A percentile compares a stretch with the other conserved stretches of the same genome.
Conservation (phyloP, 2,113 vertebrate species). For the Gasterosteus aculeatus region DNA sequence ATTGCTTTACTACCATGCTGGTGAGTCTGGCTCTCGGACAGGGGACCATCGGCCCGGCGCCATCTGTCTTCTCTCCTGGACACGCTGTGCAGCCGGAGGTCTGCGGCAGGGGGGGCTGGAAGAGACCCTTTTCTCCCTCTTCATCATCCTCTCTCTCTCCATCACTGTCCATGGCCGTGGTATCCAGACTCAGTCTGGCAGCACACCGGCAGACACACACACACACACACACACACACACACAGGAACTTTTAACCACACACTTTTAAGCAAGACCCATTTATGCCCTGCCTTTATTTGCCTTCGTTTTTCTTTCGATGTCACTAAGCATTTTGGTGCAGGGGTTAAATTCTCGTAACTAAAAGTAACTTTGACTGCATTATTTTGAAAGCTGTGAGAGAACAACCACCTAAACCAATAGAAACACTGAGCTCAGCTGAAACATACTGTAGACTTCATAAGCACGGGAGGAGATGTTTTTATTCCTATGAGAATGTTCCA, state of each 20-base stretch:
- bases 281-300: neutral
- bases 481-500: neutral
- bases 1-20: slow-evolving; percentile 20
- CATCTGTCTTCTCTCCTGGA: slow-evolving; percentile 57
- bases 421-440: neutral
- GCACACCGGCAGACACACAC: slow-evolving; percentile 9
- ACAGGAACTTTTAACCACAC: neutral
- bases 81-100: slow-evolving; percentile 47
- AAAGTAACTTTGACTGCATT: neutral
- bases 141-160: slow-evolving; percentile 78
- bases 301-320: neutral
- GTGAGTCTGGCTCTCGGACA: slow-evolving; percentile 23
- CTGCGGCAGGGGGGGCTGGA: slow-evolving; percentile 42
- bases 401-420: slow-evolving; percentile 12
- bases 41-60: slow-evolving; percentile 4
- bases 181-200: slow-evolving; percentile 86
- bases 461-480: neutral
- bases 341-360: neutral
- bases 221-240: neutral
- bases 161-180: slow-evolving; percentile 80
- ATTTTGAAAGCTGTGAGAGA: slow-evolving; percentile 5
- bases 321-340: slow-evolving; percentile 5
- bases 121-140: slow-evolving; percentile 54
- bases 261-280: neutral
- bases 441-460: neutral